Base-by-base conservation (phyloP, 2,888 invertebrate species). In the Escarpia spicata region DNA sequence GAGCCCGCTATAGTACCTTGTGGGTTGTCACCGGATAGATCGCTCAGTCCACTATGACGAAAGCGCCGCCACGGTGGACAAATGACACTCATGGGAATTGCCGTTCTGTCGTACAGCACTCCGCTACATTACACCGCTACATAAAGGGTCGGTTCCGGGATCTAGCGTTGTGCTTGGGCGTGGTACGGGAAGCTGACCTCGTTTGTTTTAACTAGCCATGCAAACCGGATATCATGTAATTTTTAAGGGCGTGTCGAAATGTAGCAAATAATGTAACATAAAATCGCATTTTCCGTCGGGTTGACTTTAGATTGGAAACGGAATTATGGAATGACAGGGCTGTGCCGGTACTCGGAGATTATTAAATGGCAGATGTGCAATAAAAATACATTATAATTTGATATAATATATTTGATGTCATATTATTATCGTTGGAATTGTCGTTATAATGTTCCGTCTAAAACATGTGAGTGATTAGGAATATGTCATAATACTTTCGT, bases 41-140 rank as follows among this genome's bases (percentile, higher is more conserved):
- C 19, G n/a, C 75, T n/a, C 75, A 75, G 26, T 75, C 75, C n/a
- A 75, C 75, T 75, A 6, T 75, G 75, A 75, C 75, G 75, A 75
- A 75, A 75, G 75, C 75, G 26, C 19, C 75, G 75, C n/a, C 26
- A 3, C 6, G 0, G 75, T n/a, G 75, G 75, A 75, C 75, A 75
- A 75, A 75, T n/a, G n/a, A 75, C 75, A 75, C 75, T n/a, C 75
- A 75, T 75, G 75, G 75, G 75, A 75, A 75, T 75, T 52, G 52
- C 15, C 8, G 52, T 9, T 12, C 52, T 9, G 15, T 2, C 75
- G 75, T 26, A 26, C 75, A 19, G 26, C 75, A 6, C 75, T 75
- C 26, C 6, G 75, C 75, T 26, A 75, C 26, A 4, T 26, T 75
- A 75, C n/a, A n/a, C 75, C 75, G n/a, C n/a, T 75, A 75, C 4